These are phyloP conservation scores for Clarias gariepinus DNA, from an alignment of 2,113 vertebrate genomes.

Conservation along the genomic window DNA sequence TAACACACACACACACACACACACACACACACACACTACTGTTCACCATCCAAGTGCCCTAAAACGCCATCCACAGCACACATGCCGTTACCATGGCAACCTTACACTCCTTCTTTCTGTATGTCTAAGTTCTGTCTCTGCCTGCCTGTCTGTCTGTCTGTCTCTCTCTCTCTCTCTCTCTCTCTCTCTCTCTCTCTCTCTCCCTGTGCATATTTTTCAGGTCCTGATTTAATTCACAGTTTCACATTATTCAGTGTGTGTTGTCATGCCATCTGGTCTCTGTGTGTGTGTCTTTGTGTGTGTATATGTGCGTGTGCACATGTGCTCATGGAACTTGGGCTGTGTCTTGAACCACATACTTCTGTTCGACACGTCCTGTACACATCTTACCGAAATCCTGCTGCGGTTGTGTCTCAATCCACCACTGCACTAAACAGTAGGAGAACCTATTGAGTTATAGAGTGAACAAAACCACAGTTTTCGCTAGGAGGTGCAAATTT, in stretches of 20 bases:
- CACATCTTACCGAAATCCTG: not conserved
- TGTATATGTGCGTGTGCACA: not conserved
- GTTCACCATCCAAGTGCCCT: slow-evolving; percentile 9
- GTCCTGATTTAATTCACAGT: slow-evolving; percentile 12
- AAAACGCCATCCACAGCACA: slow-evolving; percentile 4
- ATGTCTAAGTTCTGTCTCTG: slow-evolving; percentile 18
- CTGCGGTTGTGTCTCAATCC: not conserved
- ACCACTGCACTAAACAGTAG: not conserved
- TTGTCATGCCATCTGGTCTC: slow-evolving; percentile 14
- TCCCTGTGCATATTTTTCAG: slow-evolving; percentile 17
- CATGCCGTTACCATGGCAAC: slow-evolving; percentile 42
- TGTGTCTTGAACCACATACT: not conserved
- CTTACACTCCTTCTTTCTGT: not conserved
- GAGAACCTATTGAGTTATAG: not conserved
- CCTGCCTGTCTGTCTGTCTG: slow-evolving; percentile 22
- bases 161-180: slow-evolving; percentile 11
- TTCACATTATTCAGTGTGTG: slow-evolving; percentile 20
- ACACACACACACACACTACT: not conserved
- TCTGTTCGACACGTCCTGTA: not conserved
- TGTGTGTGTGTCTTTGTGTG: not conserved
- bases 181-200: slow-evolving; percentile 4
- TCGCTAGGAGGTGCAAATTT: not conserved
- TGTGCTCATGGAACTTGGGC: not conserved
- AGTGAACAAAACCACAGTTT: not conserved
- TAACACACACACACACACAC: not conserved